phyloP scores from a whole-genome alignment of 2,797 vertebrate species.

The Hemitrygon akajei region DNA sequence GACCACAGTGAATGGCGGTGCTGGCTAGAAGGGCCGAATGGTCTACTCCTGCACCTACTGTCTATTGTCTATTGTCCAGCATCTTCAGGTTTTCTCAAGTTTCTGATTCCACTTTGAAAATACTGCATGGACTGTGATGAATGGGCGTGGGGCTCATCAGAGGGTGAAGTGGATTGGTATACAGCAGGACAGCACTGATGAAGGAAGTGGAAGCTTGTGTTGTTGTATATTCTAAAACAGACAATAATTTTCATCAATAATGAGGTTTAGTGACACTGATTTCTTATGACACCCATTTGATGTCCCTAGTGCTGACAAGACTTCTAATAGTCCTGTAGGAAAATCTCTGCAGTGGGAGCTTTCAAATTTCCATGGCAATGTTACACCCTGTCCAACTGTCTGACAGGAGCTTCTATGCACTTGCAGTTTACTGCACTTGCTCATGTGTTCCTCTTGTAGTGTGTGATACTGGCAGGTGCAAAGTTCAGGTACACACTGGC shows the following conservation, averaged over 20 bases:
- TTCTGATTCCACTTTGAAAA: too few relatives aligned
- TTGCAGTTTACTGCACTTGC: constrained; percentile 40
- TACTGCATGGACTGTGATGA: background rate
- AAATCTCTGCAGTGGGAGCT: constrained; percentile 42
- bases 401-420: constrained; percentile 38
- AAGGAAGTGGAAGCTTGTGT: background rate
- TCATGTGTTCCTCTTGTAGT: background rate
- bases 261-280: too few relatives aligned
- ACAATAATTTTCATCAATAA: background rate
- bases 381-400: constrained; percentile 36
- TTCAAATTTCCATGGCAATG: constrained; percentile 10
- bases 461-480: constrained; percentile 46
- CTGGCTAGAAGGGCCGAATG: too few relatives aligned
- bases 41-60: too few relatives aligned
- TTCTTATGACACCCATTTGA: background rate
- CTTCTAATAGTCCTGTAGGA: background rate
- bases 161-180: too few relatives aligned
- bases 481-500: constrained; percentile 43
- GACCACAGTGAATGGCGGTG: too few relatives aligned
- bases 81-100: too few relatives aligned
- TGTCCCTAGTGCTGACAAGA: background rate
- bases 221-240: background rate
- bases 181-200: background rate
- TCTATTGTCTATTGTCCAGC: too few relatives aligned
- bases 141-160: background rate